Evolutionary conservation across 1,140 invertebrate species (phyloP), one percentile per base, ranked within the genome.

Genomic region (Dinoponera quadriceps): DNA sequence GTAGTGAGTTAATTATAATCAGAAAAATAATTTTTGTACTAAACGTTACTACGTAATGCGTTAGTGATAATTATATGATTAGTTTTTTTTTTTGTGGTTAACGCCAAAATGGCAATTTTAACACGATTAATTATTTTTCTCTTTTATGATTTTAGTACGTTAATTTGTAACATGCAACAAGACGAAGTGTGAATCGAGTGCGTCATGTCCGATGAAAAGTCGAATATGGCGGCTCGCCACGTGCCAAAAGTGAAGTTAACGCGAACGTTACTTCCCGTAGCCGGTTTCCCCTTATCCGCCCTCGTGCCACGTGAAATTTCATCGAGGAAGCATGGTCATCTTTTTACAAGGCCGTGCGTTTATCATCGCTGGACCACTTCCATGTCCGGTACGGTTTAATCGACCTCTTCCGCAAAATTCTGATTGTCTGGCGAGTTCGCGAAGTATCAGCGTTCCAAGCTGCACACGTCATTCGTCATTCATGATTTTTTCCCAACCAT

Each of bases 351-450:
- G 85, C 51, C 25, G 22, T 4, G 3, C 57, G 48, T 60, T 85
- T 88, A 88, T 89, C 87, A 63, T 49, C 11, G n/a, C 69, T 72
- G 74, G 55, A 89, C 85, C 85, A 89, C 87, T 89, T 89, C 87
- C 87, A 62, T 71, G 51, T 88, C 85, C 87, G 88, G 82, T 54
- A 9, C 14, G n/a, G 49, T 85, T 71, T 65, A 71, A 82, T 82
- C 65, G 65, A 49, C 75, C 77, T 78, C 57, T 78, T 84, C 54
- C 75, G 75, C 83, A 78, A 84, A 85, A 85, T 88, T 87, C 57
- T 78, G 78, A 86, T 87, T 62, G 81, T 48, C 38, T 27, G 60
- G 44, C 83, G 55, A 54, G 49, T n/a, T 14, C 18, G 51, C 18
- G 44, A 51, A 69, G 63, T 78, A 68, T 69, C 63, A 69, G 33